Conservation (phyloP, 2,797 vertebrate species). For the Macropus fuliginosus region DNA sequence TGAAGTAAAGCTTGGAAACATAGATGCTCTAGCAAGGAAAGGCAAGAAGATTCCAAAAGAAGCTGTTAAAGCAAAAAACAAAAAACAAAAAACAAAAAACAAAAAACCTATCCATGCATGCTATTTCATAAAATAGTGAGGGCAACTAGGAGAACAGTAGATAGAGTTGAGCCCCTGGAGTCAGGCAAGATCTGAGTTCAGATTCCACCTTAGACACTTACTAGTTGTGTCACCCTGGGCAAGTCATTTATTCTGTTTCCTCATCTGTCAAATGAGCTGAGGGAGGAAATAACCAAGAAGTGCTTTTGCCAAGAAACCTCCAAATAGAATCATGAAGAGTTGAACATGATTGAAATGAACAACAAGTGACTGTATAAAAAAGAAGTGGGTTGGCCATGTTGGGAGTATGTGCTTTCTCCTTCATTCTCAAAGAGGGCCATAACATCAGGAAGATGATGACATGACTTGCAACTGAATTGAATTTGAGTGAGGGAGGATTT, state of each 20-base stretch:
- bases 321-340: not conserved
- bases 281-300: too few relatives aligned
- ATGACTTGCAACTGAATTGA: too few relatives aligned
- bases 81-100: too few relatives aligned
- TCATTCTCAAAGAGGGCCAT: too few relatives aligned
- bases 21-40: not conserved
- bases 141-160: not conserved
- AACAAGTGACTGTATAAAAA: conserved; percentile 1
- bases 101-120: not conserved
- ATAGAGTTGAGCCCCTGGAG: not conserved
- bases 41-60: not conserved
- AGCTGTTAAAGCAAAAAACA: not conserved
- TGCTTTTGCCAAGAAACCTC: too few relatives aligned
- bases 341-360: not conserved
- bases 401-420: not conserved
- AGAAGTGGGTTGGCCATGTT: not conserved
- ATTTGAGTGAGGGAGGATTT: too few relatives aligned
- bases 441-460: too few relatives aligned
- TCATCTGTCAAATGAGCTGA: too few relatives aligned
- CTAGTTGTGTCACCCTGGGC: too few relatives aligned
- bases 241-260: too few relatives aligned
- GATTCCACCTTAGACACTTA: too few relatives aligned
- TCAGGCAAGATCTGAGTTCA: not conserved
- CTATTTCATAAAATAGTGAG: not conserved
- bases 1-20: not conserved